Evolutionary conservation across 2,888 invertebrate species (phyloP).

Genomic region (Dimorphilus gyrociliatus): DNA sequence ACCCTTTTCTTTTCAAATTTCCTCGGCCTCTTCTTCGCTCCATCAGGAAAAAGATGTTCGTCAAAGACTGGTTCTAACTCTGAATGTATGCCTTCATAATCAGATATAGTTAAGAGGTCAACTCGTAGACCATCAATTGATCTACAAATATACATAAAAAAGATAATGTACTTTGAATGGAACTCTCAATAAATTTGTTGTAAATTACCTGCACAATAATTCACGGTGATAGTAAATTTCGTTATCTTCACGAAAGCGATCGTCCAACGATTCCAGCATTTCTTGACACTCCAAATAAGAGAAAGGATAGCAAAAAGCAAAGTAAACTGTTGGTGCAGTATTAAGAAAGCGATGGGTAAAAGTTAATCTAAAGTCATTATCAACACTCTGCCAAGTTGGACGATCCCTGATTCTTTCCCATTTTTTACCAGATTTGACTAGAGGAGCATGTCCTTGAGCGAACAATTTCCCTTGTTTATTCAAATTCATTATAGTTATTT

Average conservation of each 20-base stretch:
- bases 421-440: constrained; percentile 46
- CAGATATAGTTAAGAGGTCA: constrained; percentile 66
- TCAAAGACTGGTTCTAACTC: constrained; percentile 53
- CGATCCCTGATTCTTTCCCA: constrained; percentile 71
- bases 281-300: constrained; percentile 65
- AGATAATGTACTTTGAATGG: too few relatives aligned
- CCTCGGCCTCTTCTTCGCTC: constrained; percentile 49
- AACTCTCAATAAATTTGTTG: too few relatives aligned
- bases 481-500: constrained; percentile 66
- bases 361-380: constrained; percentile 33
- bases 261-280: constrained; percentile 52
- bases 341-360: constrained; percentile 48
- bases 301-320: constrained; percentile 80
- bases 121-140: constrained; percentile 60
- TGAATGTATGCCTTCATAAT: constrained; percentile 55
- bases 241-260: constrained; percentile 9
- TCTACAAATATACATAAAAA: too few relatives aligned
- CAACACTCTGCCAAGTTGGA: constrained; percentile 47
- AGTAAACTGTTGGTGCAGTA: constrained; percentile 53
- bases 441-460: constrained; percentile 51
- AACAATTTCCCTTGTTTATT: constrained; percentile 76
- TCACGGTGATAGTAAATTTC: constrained; percentile 66
- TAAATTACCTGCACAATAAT: too few relatives aligned
- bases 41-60: constrained; percentile 47
- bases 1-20: constrained; percentile 48